phyloP scores from a whole-genome alignment of 2,888 invertebrate genomes.

The Rhagonycha lutea region DNA sequence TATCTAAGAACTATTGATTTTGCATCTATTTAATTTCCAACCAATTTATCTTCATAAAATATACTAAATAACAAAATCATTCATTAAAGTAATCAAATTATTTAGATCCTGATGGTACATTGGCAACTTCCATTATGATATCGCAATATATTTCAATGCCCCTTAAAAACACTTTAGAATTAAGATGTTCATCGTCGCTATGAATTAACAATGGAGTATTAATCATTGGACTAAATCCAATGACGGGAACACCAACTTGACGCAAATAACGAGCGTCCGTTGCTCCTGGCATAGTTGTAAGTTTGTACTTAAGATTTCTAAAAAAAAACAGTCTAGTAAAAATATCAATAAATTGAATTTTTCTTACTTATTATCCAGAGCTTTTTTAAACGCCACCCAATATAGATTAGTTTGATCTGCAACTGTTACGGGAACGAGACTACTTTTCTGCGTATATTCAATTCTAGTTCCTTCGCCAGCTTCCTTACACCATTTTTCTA shows the following conservation, averaged over 20 bases:
- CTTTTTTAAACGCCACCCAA: slow-evolving; percentile 64
- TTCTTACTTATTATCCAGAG: slow-evolving; percentile 53
- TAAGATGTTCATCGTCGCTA: slow-evolving; percentile 87
- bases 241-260: slow-evolving; percentile 67
- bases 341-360: slow-evolving; percentile 21
- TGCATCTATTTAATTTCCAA: background rate
- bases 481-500: slow-evolving; percentile 56
- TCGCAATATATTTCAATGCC: slow-evolving; percentile 82
- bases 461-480: slow-evolving; percentile 63
- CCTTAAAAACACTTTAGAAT: slow-evolving; percentile 73
- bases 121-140: slow-evolving; percentile 68
- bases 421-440: slow-evolving; percentile 56
- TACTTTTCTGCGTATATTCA: slow-evolving; percentile 59
- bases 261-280: slow-evolving; percentile 89
- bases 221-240: slow-evolving; percentile 68
- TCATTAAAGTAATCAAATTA: background rate
- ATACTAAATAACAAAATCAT: background rate
- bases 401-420: slow-evolving; percentile 61
- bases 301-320: background rate
- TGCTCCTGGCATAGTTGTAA: slow-evolving; percentile 81
- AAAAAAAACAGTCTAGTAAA: background rate
- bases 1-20: too few species aligned
- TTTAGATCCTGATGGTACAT: slow-evolving; percentile 44
- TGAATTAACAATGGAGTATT: slow-evolving; percentile 83
- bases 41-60: background rate